Percentiles rank a stretch among this genome's conserved stretches.
These are phyloP conservation scores for Podocnemis expansa DNA, from an alignment of 2,113 vertebrate species.

Conservation along the genomic window DNA sequence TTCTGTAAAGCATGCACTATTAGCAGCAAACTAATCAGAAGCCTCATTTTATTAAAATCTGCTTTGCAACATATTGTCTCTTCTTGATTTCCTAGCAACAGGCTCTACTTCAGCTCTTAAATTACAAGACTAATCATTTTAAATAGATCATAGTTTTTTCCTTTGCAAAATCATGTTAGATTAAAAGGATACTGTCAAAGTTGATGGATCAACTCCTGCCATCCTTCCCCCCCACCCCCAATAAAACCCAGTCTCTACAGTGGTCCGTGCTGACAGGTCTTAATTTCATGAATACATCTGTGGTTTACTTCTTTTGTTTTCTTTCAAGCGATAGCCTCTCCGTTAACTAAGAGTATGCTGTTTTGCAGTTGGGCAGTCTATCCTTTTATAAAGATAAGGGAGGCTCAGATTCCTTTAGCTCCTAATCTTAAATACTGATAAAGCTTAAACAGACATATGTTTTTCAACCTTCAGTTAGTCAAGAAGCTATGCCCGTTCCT, in stretches of 20 bases:
- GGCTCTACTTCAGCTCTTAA: conserved; percentile 31
- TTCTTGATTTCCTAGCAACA: conserved; percentile 20
- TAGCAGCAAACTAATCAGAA: conserved; percentile 26
- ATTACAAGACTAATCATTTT: conserved; percentile 19
- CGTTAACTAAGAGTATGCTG: no score
- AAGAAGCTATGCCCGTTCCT: neutral
- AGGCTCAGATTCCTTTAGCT: neutral
- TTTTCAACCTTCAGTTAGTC: neutral
- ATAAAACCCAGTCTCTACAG: neutral
- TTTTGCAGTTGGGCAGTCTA: neutral
- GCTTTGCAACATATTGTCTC: conserved; percentile 49
- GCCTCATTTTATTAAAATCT: conserved; percentile 46
- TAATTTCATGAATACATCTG: neutral
- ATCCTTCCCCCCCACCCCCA: rapidly evolving
- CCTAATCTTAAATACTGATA: neutral
- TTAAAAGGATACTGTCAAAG: neutral
- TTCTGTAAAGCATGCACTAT: neutral
- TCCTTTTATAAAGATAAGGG: neutral
- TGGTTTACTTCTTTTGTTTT: neutral
- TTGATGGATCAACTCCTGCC: neutral
- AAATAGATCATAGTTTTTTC: neutral
- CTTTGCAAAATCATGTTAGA: neutral
- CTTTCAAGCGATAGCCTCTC: neutral
- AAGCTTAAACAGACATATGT: neutral
- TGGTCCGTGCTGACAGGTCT: neutral